Percentiles rank a stretch among this genome's conserved stretches.
Evolutionary conservation across 2,113 vertebrate species (phyloP).

Genomic region (Perognathus longimembris): DNA sequence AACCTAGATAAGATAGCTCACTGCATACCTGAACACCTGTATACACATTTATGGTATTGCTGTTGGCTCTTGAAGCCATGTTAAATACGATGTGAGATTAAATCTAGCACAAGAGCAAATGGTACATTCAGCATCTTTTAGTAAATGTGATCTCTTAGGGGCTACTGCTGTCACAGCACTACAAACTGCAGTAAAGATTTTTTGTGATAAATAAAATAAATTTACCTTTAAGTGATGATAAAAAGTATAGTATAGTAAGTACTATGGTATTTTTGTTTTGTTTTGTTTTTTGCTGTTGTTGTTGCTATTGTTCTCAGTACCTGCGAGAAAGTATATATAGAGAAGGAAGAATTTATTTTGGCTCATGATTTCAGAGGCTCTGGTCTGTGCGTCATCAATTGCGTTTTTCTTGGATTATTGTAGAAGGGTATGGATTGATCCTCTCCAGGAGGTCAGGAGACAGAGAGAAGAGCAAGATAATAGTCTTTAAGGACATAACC

Average conservation of each 20-base stretch:
- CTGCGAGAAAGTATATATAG: background rate
- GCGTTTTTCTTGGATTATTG: too few relatives aligned
- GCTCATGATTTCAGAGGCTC: too few relatives aligned
- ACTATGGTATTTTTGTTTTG: too few relatives aligned
- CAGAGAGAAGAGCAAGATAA: background rate
- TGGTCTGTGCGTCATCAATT: too few relatives aligned
- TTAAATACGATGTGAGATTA: background rate
- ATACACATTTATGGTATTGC: background rate
- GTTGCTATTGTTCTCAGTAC: background rate
- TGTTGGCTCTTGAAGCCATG: background rate
- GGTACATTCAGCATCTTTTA: background rate
- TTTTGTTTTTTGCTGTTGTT: background rate
- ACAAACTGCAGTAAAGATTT: background rate
- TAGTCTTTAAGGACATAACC: background rate
- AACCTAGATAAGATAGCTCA: background rate
- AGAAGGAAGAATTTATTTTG: too few relatives aligned
- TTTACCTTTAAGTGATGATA: background rate
- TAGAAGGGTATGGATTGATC: too few relatives aligned
- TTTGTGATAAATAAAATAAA: background rate
- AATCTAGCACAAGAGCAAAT: background rate
- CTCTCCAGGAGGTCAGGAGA: background rate
- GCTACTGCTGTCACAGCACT: background rate
- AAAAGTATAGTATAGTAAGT: background rate
- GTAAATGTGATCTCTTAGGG: background rate
- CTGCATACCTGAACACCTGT: background rate